phyloP scores from a whole-genome alignment of 2,113 vertebrate genomes.

The Pyxicephalus adspersus region DNA sequence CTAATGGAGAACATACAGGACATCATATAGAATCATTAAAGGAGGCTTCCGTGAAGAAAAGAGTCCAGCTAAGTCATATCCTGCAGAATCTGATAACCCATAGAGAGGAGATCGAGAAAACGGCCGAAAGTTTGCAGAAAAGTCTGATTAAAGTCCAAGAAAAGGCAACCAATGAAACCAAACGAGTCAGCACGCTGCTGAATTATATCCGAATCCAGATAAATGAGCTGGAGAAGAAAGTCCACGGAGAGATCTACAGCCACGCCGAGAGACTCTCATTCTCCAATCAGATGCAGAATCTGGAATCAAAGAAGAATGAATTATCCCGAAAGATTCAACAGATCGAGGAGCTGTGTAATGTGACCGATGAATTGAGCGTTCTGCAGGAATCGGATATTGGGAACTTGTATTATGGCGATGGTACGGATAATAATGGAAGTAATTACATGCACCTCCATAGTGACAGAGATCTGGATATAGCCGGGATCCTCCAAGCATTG shows the following conservation, averaged over 20 bases:
- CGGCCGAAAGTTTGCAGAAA: slow-evolving; percentile 6
- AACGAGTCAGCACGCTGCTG: neutral
- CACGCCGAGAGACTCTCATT: neutral
- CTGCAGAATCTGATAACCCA: slow-evolving; percentile 1
- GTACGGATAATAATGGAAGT: neutral
- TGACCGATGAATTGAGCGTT: slow-evolving; percentile 8
- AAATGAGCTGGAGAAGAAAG: slow-evolving; percentile 10
- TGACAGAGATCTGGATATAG: slow-evolving; percentile 13
- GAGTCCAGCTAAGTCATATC: neutral
- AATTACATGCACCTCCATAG: slow-evolving; percentile 17
- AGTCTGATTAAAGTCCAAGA: neutral
- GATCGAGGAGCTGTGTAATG: slow-evolving; percentile 16
- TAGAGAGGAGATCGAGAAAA: neutral
- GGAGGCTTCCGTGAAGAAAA: slow-evolving; percentile 13
- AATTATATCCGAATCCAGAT: slow-evolving; percentile 4
- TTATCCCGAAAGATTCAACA: slow-evolving; percentile 13
- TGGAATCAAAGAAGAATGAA: slow-evolving; percentile 33
- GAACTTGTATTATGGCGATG: neutral
- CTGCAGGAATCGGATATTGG: neutral
- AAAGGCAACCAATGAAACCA: neutral
- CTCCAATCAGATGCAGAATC: slow-evolving; percentile 7
- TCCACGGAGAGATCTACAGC: slow-evolving; percentile 2
- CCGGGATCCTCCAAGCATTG: slow-evolving; percentile 4
- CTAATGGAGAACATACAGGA: slow-evolving; percentile 24
- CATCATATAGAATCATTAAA: slow-evolving; percentile 12